Evolutionary conservation across 2,797 vertebrate species (phyloP).

Genomic region (Psittacula echo): DNA sequence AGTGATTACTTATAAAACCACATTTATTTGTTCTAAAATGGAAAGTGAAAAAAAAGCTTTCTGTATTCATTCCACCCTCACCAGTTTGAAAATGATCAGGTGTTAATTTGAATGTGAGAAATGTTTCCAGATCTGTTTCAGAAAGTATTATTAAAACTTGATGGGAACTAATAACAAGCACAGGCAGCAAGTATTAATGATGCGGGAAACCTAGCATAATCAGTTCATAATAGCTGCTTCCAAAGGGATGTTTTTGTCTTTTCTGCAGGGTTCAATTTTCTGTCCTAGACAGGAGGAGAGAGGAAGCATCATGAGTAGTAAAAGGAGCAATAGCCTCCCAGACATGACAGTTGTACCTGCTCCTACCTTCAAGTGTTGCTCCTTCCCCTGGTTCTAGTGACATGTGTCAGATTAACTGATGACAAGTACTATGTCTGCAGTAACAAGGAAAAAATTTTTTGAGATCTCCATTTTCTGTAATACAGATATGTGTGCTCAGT

Average conservation of each 20-base stretch:
- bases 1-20: not conserved
- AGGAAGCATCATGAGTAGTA: not conserved
- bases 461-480: not conserved
- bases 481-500: not conserved
- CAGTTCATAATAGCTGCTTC: conserved; percentile 15
- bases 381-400: not conserved
- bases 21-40: not conserved
- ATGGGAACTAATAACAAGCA: conserved; percentile 37
- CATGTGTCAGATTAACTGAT: not conserved
- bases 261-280: conserved; percentile 30
- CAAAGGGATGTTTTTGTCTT: conserved; percentile 15
- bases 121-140: conserved; percentile 29
- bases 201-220: conserved; percentile 12
- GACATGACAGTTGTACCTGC: not conserved
- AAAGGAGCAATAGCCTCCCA: not conserved
- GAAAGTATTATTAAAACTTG: conserved; percentile 39
- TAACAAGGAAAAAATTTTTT: not conserved
- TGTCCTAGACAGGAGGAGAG: not conserved
- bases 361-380: not conserved
- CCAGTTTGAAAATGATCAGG: conserved; percentile 8
- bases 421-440: not conserved
- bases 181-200: conserved; percentile 32
- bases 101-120: conserved; percentile 22
- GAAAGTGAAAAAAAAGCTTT: not conserved
- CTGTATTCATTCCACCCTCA: not conserved